A percentile compares a stretch with the other conserved stretches of the same genome.
Evolutionary conservation across 2,113 vertebrate genomes (phyloP).

Genomic region (Antechinus flavipes): DNA sequence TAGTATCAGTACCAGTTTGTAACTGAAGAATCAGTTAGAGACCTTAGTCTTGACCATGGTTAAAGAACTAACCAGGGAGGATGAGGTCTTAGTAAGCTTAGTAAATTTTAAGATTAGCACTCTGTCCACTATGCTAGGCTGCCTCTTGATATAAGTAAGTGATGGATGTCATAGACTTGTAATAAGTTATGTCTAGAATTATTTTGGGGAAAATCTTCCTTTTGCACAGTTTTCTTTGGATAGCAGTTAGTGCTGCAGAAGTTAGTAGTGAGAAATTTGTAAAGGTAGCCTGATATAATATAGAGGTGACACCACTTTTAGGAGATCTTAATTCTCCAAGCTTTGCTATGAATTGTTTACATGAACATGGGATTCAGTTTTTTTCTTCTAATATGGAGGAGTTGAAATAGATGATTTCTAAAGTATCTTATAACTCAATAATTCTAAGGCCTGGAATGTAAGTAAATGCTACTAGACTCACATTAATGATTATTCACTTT

Average conservation of each 20-base stretch:
- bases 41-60: background rate
- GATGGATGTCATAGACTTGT: too few relatives aligned
- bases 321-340: background rate
- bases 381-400: background rate
- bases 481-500: background rate
- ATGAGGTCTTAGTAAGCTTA: background rate
- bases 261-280: constrained; percentile 20
- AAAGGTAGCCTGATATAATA: background rate
- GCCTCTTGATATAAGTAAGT: background rate
- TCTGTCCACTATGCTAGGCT: background rate
- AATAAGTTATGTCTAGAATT: constrained; percentile 4
- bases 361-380: background rate
- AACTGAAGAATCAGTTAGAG: background rate
- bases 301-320: background rate
- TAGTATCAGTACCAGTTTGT: background rate
- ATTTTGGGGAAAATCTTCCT: background rate
- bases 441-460: background rate
- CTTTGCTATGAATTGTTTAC: background rate
- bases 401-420: background rate
- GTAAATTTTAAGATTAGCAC: background rate
- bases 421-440: background rate
- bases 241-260: too few relatives aligned
- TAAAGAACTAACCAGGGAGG: background rate
- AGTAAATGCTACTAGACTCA: background rate
- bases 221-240: constrained; percentile 45